phyloP scores from a whole-genome alignment of 2,888 invertebrate genomes.

The Drosophila macrospina region DNA sequence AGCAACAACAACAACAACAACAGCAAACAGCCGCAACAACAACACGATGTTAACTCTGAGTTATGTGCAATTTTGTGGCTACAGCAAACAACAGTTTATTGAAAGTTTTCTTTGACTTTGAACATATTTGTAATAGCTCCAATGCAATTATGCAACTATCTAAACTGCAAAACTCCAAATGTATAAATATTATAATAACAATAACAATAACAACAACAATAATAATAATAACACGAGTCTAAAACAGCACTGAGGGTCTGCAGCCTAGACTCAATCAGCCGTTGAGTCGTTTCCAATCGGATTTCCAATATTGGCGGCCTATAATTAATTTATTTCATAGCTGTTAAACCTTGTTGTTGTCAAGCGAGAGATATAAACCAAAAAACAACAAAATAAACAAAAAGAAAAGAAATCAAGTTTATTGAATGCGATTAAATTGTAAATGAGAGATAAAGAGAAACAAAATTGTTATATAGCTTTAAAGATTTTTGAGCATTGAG shows the following conservation, averaged over 20 bases:
- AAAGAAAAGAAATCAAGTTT: conserved; percentile 20
- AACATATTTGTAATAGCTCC: conserved; percentile 46
- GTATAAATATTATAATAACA: conserved; percentile 34
- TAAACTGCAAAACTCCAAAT: conserved; percentile 24
- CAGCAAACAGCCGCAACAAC: conserved; percentile 21
- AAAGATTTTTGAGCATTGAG: conserved; percentile 62
- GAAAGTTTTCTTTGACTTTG: conserved; percentile 33
- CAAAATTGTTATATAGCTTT: conserved; percentile 75
- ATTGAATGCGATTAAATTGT: conserved; percentile 37
- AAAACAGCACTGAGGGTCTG: conserved; percentile 50
- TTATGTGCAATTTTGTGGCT: conserved; percentile 53
- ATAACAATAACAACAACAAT: conserved; percentile 35
- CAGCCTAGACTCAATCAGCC: conserved; percentile 37
- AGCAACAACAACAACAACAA: conserved; percentile 32
- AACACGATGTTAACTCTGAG: conserved; percentile 30
- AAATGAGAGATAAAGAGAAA: conserved; percentile 37
- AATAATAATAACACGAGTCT: conserved; percentile 34
- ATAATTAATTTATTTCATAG: conserved; percentile 45
- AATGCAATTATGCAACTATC: conserved; percentile 14
- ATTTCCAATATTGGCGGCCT: conserved; percentile 34
- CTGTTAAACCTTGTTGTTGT: conserved; percentile 56
- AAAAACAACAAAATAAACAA: conserved; percentile 21
- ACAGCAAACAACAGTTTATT: conserved; percentile 26
- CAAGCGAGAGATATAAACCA: conserved; percentile 36
- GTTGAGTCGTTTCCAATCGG: conserved; percentile 37